These are phyloP conservation scores for Calonectris borealis DNA, from an alignment of 2,113 vertebrate genomes.

Conservation along the genomic window DNA sequence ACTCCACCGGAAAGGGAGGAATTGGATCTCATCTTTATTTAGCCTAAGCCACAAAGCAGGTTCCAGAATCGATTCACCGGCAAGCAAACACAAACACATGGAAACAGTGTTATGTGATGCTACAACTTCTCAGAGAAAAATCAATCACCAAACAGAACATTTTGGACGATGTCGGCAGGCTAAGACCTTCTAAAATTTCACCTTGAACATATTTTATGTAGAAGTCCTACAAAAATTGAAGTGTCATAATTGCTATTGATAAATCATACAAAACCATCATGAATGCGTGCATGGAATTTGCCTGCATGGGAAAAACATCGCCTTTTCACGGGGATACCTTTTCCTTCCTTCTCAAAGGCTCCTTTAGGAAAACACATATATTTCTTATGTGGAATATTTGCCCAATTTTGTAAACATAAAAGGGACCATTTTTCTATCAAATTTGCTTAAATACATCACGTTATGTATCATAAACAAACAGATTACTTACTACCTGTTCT, in stretches of 20 bases:
- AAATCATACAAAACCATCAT: background rate
- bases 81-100: background rate
- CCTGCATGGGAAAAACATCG: rapidly evolving
- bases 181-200: background rate
- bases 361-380: background rate
- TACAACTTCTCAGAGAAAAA: background rate
- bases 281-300: background rate
- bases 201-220: background rate
- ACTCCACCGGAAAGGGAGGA: background rate
- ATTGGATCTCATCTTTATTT: background rate
- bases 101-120: background rate
- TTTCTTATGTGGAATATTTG: background rate
- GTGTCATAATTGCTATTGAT: background rate
- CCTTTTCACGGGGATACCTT: background rate
- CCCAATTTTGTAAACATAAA: background rate
- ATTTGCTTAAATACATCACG: background rate
- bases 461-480: background rate
- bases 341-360: background rate
- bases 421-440: background rate
- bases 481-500: background rate
- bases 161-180: rapidly evolving
- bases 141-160: background rate
- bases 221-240: background rate
- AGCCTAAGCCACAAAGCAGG: background rate
- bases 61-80: background rate